These are phyloP conservation scores for Rhagium mordax DNA, from an alignment of 2,888 invertebrate species.

Conservation along the genomic window DNA sequence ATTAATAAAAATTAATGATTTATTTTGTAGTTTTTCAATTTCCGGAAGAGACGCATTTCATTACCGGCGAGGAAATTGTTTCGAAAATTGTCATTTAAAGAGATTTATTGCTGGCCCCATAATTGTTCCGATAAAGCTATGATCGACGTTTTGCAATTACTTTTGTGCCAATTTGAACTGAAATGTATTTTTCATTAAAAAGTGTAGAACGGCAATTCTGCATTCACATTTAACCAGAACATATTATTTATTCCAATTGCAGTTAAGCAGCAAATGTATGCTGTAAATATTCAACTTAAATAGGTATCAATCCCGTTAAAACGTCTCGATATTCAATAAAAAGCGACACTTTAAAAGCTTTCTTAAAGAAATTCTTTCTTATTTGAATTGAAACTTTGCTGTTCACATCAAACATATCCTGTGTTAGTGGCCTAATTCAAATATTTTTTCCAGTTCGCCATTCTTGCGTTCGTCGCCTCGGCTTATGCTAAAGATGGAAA, in stretches of 20 bases:
- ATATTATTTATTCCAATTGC: no score
- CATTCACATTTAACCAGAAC: no score
- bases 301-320: background rate
- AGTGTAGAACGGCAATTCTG: no score
- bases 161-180: no score
- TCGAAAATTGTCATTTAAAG: background rate
- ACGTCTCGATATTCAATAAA: background rate
- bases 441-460: slow-evolving; percentile 47
- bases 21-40: background rate
- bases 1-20: no score
- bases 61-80: background rate
- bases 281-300: background rate
- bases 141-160: no score
- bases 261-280: no score
- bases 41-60: background rate
- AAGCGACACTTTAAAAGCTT: background rate
- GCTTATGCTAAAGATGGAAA: slow-evolving; percentile 42
- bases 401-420: background rate
- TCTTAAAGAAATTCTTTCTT: background rate
- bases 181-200: background rate
- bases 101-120: background rate
- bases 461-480: slow-evolving; percentile 47
- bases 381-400: background rate
- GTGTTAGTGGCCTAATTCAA: background rate
- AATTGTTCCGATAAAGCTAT: background rate